A percentile compares a stretch with the other conserved stretches of the same genome.
phyloP scores from a whole-genome alignment of 2,113 vertebrate species.

The Ia io region DNA sequence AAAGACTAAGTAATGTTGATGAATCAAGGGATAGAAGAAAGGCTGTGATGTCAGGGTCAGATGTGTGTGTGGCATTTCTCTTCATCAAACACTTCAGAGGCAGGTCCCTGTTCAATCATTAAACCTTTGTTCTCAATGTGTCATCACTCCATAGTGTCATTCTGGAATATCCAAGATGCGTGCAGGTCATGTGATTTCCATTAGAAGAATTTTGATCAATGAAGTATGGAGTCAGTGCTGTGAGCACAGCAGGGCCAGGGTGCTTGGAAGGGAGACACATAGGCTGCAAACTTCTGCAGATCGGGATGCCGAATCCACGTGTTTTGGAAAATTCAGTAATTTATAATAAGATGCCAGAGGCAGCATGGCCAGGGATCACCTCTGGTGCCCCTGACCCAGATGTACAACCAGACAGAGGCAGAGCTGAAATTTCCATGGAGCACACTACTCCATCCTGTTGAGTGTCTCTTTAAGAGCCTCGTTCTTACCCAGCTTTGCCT shows the following conservation, averaged over 20 bases:
- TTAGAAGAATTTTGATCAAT: background rate
- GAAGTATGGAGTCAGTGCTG: background rate
- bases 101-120: background rate
- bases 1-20: background rate
- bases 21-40: background rate
- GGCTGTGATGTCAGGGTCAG: background rate
- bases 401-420: background rate
- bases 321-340: background rate
- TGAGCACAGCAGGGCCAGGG: accelerated
- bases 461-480: background rate
- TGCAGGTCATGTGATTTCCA: background rate
- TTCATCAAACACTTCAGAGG: background rate
- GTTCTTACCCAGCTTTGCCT: background rate
- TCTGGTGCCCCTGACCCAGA: background rate
- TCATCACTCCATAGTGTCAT: background rate
- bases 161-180: background rate
- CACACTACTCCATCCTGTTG: background rate
- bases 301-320: background rate
- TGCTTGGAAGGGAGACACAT: accelerated
- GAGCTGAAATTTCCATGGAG: background rate
- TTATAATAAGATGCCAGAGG: too few species aligned
- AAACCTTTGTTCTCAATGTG: accelerated
- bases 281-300: accelerated
- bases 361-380: too few species aligned
- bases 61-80: background rate